Evolutionary conservation across 1,140 invertebrate genomes (phyloP), one percentile per base, ranked within the genome.

Genomic region (Camponotus pennsylvanicus): DNA sequence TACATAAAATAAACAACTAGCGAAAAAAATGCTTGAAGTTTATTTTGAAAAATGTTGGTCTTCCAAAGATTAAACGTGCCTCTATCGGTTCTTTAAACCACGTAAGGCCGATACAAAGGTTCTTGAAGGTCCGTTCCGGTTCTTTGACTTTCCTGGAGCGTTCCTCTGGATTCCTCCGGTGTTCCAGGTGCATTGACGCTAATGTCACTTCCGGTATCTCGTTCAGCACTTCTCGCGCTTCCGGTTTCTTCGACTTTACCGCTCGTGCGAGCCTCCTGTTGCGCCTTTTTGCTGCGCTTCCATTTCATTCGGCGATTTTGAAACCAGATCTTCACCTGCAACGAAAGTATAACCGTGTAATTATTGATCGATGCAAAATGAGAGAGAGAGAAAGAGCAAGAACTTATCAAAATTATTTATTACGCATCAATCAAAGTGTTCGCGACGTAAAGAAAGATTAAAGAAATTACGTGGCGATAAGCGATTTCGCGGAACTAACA

Each of bases 291-390:
- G 85, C 98, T 98, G 6, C 98, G 96, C 94, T 99, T 99, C 98
- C 98, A 99, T 93, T 99, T 99, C 98, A 99, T 99, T 89, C 98
- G 96, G 21, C 98, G 96, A 94, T 99, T 99, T 96, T 99, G 98
- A 94, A 99, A 99, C 98, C 98, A 99, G 87, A 99, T 99, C 96
- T 99, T 99, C 63, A 99, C 98, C 98, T 98, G 95, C 5, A 92
- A 88, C 1, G 79, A 85, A 90, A 89, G 88, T 32, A 9, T 5
- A 27, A 27, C 45, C 37, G n/a, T 80, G 13, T 18, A 49, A 66
- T 73, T 21, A 49, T 37, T 77, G 6, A 21, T 37, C 49, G 57
- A 83, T 27, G 32, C 34, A 27, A 27, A 27, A 27, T 27, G 27
- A 27, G 27, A 27, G 27, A 27, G 27, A 27, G 1, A 27, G 27